Evolutionary conservation across 2,888 invertebrate species (phyloP).

Genomic region (Plebejus melissa): DNA sequence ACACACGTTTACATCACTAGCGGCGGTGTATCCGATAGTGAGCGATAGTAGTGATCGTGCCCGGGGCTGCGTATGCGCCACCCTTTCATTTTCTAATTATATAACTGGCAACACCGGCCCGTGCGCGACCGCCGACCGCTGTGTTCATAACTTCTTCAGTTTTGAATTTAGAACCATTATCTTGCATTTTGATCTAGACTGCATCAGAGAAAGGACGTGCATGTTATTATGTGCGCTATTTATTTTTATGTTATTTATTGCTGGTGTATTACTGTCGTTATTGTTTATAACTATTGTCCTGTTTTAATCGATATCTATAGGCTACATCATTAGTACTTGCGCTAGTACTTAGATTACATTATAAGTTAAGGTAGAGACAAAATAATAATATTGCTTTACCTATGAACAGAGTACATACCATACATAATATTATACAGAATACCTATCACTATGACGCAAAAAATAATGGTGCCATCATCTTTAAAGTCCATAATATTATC

Average conservation of each 20-base stretch:
- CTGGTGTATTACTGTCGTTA: constrained; percentile 19
- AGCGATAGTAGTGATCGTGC: constrained; percentile 73
- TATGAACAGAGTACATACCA: too few relatives aligned
- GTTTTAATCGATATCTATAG: too few relatives aligned
- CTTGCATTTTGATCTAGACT: constrained; percentile 53
- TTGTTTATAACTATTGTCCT: not conserved
- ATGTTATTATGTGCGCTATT: constrained; percentile 51
- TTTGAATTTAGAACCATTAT: constrained; percentile 66
- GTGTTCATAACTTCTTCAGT: constrained; percentile 57
- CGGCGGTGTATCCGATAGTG: constrained; percentile 57
- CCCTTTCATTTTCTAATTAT: constrained; percentile 78
- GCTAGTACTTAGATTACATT: too few relatives aligned
- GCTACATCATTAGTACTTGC: too few relatives aligned
- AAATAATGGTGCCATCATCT: too few relatives aligned
- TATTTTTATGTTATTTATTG: constrained; percentile 33
- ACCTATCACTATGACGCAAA: too few relatives aligned
- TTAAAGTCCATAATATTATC: too few relatives aligned
- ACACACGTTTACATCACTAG: constrained; percentile 47
- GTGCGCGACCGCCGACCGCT: constrained; percentile 58
- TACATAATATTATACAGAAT: too few relatives aligned
- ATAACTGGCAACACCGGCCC: constrained; percentile 73
- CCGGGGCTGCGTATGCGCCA: constrained; percentile 72
- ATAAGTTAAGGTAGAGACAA: too few relatives aligned
- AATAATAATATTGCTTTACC: too few relatives aligned
- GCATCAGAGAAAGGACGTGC: constrained; percentile 49